phyloP scores from a whole-genome alignment of 2,888 invertebrate species.

The Drosophila buzzatii region DNA sequence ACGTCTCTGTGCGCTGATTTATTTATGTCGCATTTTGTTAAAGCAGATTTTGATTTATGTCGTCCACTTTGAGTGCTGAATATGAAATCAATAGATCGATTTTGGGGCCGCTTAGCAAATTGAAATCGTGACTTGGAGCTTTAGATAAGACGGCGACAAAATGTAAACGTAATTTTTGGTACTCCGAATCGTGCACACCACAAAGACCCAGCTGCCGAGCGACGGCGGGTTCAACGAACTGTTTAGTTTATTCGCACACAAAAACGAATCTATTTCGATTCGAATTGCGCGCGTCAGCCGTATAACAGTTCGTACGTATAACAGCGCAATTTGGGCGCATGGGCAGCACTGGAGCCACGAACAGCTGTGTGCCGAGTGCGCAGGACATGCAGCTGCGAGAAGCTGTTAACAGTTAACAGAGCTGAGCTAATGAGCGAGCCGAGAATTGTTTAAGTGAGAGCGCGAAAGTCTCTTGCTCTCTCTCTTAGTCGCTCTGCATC shows the following conservation, averaged over 20 bases:
- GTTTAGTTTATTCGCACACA: neutral
- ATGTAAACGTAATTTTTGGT: conserved; percentile 46
- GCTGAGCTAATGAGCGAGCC: neutral
- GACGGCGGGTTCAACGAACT: conserved; percentile 55
- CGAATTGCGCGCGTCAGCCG: conserved; percentile 25
- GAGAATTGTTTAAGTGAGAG: conserved; percentile 1
- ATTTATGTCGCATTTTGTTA: conserved; percentile 64
- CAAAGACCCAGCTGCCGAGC: conserved; percentile 4
- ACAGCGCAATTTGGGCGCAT: conserved; percentile 1
- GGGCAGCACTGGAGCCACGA: conserved; percentile 6
- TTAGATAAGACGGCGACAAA: conserved; percentile 66
- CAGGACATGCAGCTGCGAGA: conserved; percentile 48
- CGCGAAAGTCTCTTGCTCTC: neutral
- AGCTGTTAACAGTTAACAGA: conserved; percentile 4
- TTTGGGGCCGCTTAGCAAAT: conserved; percentile 70
- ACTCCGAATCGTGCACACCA: conserved; percentile 20
- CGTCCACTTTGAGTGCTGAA: conserved; percentile 76
- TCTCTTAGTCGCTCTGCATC: neutral
- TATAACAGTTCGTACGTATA: conserved; percentile 57
- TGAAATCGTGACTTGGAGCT: conserved; percentile 81
- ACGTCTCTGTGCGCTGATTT: conserved; percentile 41
- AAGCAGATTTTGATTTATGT: conserved; percentile 75
- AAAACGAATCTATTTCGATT: conserved; percentile 7
- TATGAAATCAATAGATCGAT: conserved; percentile 80
- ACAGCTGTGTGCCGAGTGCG: conserved; percentile 59